Evolutionary conservation across 35 echinoderm and acorn worm species (phyloP).

Genomic region (Strongylocentrotus purpuratus): DNA sequence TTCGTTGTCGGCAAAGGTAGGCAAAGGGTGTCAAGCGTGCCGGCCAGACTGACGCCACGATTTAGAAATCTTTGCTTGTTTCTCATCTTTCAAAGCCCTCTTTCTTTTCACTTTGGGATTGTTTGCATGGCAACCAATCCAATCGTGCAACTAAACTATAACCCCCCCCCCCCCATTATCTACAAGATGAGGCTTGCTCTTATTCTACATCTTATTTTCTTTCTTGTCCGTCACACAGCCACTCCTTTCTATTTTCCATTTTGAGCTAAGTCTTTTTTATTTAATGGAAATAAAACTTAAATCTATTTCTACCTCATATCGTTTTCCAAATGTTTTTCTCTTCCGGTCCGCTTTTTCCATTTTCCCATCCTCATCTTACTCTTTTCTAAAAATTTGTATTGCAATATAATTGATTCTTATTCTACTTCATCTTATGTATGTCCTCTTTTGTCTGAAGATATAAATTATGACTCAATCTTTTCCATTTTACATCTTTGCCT

Average conservation of each 20-base stretch:
- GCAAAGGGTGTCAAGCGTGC: slow-evolving; percentile 26
- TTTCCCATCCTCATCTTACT: too few species aligned
- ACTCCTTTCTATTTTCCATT: not conserved
- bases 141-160: not conserved
- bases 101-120: slow-evolving; percentile 25
- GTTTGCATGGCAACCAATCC: slow-evolving; percentile 7
- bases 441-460: too few species aligned
- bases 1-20: slow-evolving; percentile 3
- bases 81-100: slow-evolving; percentile 24
- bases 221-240: not conserved
- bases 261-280: too few species aligned
- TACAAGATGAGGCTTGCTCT: not conserved
- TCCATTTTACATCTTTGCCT: too few species aligned
- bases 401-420: too few species aligned
- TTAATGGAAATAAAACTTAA: too few species aligned
- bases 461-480: too few species aligned
- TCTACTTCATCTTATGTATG: too few species aligned
- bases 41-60: not conserved
- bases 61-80: not conserved
- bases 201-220: not conserved
- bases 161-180: not conserved
- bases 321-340: too few species aligned
- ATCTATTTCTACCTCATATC: too few species aligned
- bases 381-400: too few species aligned
- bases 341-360: too few species aligned